phyloP scores from a whole-genome alignment of 2,113 vertebrate genomes.

The Tetrax tetrax region DNA sequence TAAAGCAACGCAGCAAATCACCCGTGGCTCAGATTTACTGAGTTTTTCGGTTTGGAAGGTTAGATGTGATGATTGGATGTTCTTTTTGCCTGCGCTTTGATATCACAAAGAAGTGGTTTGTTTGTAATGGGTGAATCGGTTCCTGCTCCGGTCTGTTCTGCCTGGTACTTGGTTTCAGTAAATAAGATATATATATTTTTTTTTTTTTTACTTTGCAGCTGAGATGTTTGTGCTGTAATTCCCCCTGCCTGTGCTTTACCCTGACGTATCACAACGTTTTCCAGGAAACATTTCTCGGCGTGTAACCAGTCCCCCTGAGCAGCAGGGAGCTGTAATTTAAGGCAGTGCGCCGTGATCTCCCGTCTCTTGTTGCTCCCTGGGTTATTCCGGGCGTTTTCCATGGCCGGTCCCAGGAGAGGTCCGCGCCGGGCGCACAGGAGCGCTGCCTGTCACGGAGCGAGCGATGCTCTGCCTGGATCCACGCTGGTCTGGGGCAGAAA shows the following conservation, averaged over 20 bases:
- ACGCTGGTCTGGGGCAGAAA: neutral
- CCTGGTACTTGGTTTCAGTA: too few relatives aligned
- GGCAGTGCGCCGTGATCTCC: neutral
- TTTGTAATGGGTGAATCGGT: neutral
- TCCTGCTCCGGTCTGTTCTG: neutral
- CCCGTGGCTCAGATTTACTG: fast-evolving
- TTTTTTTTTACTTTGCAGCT: neutral
- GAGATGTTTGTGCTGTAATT: neutral
- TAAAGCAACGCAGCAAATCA: neutral
- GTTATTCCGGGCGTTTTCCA: neutral
- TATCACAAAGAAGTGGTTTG: neutral
- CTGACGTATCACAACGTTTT: fast-evolving
- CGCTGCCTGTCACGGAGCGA: fast-evolving
- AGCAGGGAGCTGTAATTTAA: fast-evolving
- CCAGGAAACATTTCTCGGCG: neutral
- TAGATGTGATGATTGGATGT: neutral
- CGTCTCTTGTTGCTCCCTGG: fast-evolving
- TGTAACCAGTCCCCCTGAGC: neutral
- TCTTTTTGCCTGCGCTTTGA: neutral
- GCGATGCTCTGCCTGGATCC: neutral
- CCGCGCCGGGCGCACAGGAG: fast-evolving
- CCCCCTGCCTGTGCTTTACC: neutral
- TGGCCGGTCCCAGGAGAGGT: neutral
- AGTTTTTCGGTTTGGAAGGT: neutral
- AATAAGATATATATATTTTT: too few relatives aligned